These are phyloP conservation scores for Eupithecia exiguata DNA, from an alignment of 2,888 invertebrate species.

Conservation along the genomic window DNA sequence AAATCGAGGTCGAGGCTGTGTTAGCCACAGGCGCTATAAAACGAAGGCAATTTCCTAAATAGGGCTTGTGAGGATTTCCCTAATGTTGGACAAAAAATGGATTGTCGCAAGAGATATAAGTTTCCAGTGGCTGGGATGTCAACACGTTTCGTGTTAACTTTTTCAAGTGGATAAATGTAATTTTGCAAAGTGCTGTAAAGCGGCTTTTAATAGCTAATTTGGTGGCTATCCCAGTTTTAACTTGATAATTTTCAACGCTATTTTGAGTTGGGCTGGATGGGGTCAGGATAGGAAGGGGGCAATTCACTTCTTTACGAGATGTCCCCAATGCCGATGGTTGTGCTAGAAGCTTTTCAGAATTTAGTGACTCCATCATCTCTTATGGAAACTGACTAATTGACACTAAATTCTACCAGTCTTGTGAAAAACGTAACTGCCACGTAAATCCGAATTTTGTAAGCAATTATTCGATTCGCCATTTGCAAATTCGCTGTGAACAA, in stretches of 20 bases:
- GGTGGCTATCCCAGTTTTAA: neutral
- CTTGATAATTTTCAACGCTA: neutral
- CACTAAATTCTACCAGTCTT: neutral
- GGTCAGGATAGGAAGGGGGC: neutral
- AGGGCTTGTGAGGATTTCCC: slow-evolving; percentile 76
- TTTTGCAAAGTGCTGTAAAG: slow-evolving; percentile 21
- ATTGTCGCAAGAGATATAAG: slow-evolving; percentile 59
- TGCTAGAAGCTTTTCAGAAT: neutral
- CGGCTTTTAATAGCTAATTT: neutral
- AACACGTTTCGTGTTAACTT: slow-evolving; percentile 42
- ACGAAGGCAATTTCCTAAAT: slow-evolving; percentile 76
- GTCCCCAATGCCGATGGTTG: neutral
- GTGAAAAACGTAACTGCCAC: neutral
- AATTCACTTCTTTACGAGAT: neutral
- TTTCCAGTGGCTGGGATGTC: slow-evolving; percentile 37
- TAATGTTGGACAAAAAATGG: slow-evolving; percentile 76
- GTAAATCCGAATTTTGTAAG: neutral
- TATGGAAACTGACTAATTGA: neutral
- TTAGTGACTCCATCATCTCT: neutral
- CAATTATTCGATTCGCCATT: neutral
- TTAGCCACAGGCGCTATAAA: slow-evolving; percentile 74
- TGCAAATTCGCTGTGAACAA: neutral
- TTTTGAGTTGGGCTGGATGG: neutral
- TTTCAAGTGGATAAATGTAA: slow-evolving; percentile 35
- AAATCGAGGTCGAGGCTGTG: slow-evolving; percentile 57